Evolutionary conservation across 2,113 vertebrate genomes (phyloP).

Genomic region (Myodes glareolus): DNA sequence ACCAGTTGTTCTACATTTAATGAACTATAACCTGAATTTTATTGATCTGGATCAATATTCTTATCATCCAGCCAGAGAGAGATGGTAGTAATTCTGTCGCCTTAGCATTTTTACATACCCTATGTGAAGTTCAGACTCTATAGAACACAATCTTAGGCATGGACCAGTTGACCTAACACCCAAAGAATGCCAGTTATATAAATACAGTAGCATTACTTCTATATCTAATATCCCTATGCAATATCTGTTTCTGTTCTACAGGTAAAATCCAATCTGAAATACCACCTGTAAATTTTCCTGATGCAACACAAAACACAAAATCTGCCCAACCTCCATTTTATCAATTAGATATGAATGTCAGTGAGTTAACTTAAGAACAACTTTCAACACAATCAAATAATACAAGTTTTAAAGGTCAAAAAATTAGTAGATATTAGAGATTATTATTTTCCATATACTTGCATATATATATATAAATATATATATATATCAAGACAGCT

Average conservation of each 20-base stretch:
- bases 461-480: no score
- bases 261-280: background rate
- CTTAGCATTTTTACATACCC: background rate
- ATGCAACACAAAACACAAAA: background rate
- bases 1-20: background rate
- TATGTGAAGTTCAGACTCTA: background rate
- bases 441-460: background rate
- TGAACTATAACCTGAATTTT: conserved; percentile 1
- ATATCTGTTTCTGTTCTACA: background rate
- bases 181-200: background rate
- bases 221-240: background rate
- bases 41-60: background rate
- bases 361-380: background rate
- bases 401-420: background rate
- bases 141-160: background rate
- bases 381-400: conserved; percentile 14
- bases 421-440: background rate
- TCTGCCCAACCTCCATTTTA: background rate
- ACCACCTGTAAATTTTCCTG: background rate
- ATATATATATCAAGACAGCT: background rate
- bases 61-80: background rate
- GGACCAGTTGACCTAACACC: background rate
- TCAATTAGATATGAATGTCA: background rate
- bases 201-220: background rate
- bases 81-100: background rate